Evolutionary conservation across 2,113 vertebrate species (phyloP).

Genomic region (Stigmatopora nigra): DNA sequence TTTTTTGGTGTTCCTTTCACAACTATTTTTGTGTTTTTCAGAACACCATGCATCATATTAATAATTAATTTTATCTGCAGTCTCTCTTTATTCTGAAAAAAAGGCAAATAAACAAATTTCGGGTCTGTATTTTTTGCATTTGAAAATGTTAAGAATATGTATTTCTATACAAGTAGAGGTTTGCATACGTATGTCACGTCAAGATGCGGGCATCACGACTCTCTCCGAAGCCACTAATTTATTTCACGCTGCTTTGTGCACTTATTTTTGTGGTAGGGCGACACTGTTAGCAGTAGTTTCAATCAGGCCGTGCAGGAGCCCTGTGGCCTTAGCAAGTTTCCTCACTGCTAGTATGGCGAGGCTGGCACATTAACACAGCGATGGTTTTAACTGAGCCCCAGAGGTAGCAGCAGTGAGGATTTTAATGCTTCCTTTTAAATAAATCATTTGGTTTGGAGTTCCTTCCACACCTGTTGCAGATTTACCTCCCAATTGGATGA

Average conservation of each 20-base stretch:
- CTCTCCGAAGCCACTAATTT: constrained; percentile 30
- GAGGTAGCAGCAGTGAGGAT: constrained; percentile 18
- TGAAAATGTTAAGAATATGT: not conserved
- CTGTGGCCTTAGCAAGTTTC: constrained; percentile 42
- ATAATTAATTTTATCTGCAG: too few species aligned
- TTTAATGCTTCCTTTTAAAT: constrained; percentile 10
- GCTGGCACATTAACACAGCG: constrained; percentile 34
- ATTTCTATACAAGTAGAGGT: not conserved
- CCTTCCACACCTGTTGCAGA: not conserved
- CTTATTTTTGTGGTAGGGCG: constrained; percentile 2
- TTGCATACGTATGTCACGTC: not conserved
- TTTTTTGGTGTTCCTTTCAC: too few species aligned
- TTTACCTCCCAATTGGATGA: not conserved
- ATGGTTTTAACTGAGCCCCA: not conserved
- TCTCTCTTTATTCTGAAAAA: too few species aligned
- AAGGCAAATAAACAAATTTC: too few species aligned
- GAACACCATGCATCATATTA: too few species aligned
- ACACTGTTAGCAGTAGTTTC: constrained; percentile 31
- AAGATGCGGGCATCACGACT: constrained; percentile 18
- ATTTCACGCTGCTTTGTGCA: constrained; percentile 6
- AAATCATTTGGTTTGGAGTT: not conserved
- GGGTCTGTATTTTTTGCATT: too few species aligned
- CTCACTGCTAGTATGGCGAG: constrained; percentile 44
- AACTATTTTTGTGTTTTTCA: too few species aligned
- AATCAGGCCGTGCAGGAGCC: constrained; percentile 49